Percentiles rank a stretch among this genome's conserved stretches.
Evolutionary conservation across 2,113 vertebrate genomes (phyloP).

Genomic region (Nesogale talazaci): DNA sequence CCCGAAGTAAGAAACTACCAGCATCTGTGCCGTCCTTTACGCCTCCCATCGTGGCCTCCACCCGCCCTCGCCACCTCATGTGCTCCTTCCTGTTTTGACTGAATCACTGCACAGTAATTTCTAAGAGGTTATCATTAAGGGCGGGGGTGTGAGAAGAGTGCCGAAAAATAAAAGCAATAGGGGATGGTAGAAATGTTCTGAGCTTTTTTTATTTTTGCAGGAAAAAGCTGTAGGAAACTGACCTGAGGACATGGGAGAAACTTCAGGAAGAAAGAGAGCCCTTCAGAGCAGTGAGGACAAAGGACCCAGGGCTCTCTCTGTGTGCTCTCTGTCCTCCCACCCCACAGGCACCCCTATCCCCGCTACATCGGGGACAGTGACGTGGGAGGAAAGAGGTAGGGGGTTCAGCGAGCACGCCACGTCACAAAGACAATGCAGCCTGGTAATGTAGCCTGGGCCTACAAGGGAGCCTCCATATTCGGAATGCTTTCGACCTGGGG

Average conservation of each 20-base stretch:
- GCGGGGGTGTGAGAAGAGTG: not conserved
- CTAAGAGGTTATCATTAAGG: not conserved
- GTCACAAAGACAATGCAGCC: not conserved
- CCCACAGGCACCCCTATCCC: not conserved
- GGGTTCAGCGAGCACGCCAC: not conserved
- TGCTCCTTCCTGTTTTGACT: not conserved
- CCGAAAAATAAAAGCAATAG: not conserved
- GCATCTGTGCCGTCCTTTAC: no score
- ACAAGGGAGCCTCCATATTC: not conserved
- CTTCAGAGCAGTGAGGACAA: not conserved
- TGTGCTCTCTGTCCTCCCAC: not conserved
- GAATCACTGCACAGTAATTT: not conserved
- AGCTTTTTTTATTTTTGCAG: not conserved
- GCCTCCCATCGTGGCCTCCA: not conserved
- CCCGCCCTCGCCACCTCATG: not conserved
- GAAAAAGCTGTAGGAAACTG: not conserved
- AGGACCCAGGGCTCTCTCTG: not conserved
- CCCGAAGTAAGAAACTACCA: no score
- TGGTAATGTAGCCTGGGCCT: not conserved
- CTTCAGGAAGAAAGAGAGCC: not conserved
- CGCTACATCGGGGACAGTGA: not conserved
- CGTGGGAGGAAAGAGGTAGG: no score
- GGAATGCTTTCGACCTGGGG: not conserved
- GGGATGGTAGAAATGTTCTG: no score
- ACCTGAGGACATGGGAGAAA: not conserved